A percentile compares a stretch with the other conserved stretches of the same genome.
Evolutionary conservation across 2,113 vertebrate genomes (phyloP).

Genomic region (Gobiocypris rarus): DNA sequence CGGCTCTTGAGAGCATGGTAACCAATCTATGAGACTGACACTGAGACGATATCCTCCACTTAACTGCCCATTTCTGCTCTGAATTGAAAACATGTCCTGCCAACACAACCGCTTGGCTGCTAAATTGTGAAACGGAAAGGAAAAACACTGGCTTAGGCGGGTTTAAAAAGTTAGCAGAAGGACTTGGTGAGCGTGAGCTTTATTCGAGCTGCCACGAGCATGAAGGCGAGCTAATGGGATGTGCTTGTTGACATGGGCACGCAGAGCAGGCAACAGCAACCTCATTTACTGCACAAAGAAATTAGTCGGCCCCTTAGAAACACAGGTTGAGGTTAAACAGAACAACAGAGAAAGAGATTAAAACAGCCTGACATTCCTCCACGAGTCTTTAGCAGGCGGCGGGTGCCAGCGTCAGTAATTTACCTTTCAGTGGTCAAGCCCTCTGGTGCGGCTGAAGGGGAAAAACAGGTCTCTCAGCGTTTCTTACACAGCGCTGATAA

Average conservation of each 20-base stretch:
- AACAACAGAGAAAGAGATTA: constrained; percentile 39
- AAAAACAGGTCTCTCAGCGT: constrained; percentile 54
- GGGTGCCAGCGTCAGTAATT: constrained; percentile 67
- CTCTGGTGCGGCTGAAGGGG: constrained; percentile 60
- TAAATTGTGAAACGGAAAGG: constrained; percentile 23
- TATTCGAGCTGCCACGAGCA: constrained; percentile 53
- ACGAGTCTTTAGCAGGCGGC: constrained; percentile 54
- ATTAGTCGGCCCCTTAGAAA: constrained; percentile 60
- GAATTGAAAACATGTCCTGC: constrained; percentile 48
- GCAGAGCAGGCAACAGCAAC: constrained; percentile 60
- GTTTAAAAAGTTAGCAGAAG: constrained; percentile 16
- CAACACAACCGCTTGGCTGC: constrained; percentile 35
- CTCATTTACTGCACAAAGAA: constrained; percentile 66
- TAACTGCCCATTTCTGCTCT: constrained; percentile 33
- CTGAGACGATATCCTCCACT: constrained; percentile 50
- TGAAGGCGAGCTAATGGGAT: constrained; percentile 59
- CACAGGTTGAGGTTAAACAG: constrained; percentile 62
- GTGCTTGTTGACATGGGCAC: constrained; percentile 61
- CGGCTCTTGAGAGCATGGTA: constrained; percentile 46
- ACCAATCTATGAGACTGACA: constrained; percentile 52
- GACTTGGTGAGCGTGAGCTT: constrained; percentile 31
- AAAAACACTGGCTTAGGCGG: not conserved
- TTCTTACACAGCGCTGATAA: constrained; percentile 59
- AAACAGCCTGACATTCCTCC: constrained; percentile 61
- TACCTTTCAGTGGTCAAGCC: constrained; percentile 69